Base-by-base conservation (phyloP, 2,797 vertebrate genomes). In the Furcifer pardalis region DNA sequence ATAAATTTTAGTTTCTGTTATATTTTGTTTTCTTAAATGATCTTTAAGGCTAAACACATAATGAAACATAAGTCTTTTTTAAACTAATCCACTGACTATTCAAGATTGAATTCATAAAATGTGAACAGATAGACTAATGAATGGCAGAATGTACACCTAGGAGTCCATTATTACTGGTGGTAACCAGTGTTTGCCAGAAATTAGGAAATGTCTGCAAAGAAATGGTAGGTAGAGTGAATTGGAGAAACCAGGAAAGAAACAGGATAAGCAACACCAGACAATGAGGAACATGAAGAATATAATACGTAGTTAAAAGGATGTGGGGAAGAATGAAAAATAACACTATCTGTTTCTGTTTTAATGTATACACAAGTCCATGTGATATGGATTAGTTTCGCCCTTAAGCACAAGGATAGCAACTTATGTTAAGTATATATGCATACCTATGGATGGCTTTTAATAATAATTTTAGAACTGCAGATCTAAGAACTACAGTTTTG, bases 131-230 rank as follows among this genome's bases (percentile, higher is more conserved):
- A 25, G 23, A 25, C 40, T 72, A 32, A 8, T 73, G 40, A 56
- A 73, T 7, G 23, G 4, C 23, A 82, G 21, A 7, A 30, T 49
- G 42, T 59, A 27, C 40, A 21, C 56, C 21, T 13, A 77, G 10
- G 27, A 59, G 46, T n/a, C 37, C 40, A 60, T 30, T 82, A 42
- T 15, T 68, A 49, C 71, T 25, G 35, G 13, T 27, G 37, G 7
- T 77, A 60, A 12, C 23, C 37, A 83, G 66, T n/a, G n/a, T 44
- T 77, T 60, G 52, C 76, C 76, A 79, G 5, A n/a, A 19, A 83
- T 60, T 71, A 66, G 63, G 66, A 30, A 8, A 35, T 4, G 15
- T 46, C 19, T 84, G 60, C 44, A 56, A 59, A 42, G 56, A 52
- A 84, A 84, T 15, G 25, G n/a, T 21, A n/a, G 49, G n/a, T 73